phyloP scores from a whole-genome alignment of 35 echinoderm and acorn worm species.

The Patiria miniata region DNA sequence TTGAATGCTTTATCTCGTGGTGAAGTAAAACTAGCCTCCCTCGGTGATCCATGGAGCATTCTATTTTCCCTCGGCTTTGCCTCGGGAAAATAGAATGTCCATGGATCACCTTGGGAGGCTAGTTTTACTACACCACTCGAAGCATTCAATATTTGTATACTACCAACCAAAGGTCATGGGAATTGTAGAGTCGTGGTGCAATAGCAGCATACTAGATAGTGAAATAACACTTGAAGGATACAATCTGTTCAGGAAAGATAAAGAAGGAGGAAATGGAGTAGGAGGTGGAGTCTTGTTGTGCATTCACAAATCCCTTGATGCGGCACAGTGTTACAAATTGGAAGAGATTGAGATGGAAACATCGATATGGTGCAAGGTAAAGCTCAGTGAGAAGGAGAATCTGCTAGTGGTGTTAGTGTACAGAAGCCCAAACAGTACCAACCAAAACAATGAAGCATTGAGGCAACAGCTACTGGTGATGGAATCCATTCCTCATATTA shows the following conservation, averaged over 20 bases:
- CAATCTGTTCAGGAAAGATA: constrained; percentile 1
- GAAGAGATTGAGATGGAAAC: background rate
- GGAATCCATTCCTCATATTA: background rate
- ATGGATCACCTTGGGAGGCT: no score
- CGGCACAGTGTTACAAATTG: background rate
- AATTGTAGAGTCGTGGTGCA: background rate
- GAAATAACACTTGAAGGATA: background rate
- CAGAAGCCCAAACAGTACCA: background rate
- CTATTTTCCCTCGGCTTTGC: no score
- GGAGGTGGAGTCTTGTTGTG: constrained; percentile 13
- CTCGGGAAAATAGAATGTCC: no score
- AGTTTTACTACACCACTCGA: no score
- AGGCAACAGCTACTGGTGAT: background rate
- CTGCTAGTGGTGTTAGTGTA: constrained; percentile 12
- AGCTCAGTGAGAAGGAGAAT: background rate
- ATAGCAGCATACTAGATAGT: background rate
- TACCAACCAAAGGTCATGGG: constrained; percentile 33
- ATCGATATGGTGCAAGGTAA: constrained; percentile 6
- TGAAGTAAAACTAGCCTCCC: no score
- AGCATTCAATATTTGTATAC: no score
- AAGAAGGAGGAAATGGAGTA: background rate
- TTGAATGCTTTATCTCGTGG: no score
- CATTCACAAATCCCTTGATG: background rate
- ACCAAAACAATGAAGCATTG: background rate
- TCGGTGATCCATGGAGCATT: no score